Evolutionary conservation across 2,888 invertebrate species (phyloP).

Genomic region (Mactromeris polynyma): DNA sequence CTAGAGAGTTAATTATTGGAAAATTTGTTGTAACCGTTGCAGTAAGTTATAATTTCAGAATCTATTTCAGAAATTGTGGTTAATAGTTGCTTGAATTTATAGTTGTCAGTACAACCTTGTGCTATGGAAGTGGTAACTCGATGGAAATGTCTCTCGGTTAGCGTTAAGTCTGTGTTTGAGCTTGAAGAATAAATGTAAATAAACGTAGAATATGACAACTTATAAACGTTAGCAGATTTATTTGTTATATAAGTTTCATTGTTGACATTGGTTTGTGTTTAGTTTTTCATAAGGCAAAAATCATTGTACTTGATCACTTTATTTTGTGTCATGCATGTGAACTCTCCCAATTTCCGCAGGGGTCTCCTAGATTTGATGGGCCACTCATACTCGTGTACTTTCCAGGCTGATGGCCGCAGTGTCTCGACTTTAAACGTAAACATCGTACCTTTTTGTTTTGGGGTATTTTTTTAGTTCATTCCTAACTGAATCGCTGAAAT

Average conservation of each 20-base stretch:
- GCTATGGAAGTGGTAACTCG: background rate
- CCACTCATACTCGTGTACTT: no score
- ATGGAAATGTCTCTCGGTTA: background rate
- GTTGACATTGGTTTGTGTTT: background rate
- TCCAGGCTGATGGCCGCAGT: no score
- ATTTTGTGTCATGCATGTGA: no score
- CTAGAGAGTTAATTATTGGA: slow-evolving; percentile 1
- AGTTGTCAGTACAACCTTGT: background rate
- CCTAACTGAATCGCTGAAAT: no score
- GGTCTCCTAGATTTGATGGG: no score
- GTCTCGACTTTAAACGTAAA: no score
- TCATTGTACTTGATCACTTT: no score
- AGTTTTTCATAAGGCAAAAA: background rate
- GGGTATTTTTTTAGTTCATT: no score
- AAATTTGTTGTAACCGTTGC: background rate
- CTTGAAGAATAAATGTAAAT: background rate
- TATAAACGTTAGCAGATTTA: background rate
- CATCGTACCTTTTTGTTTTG: no score
- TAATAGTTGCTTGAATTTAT: background rate
- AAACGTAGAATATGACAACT: background rate
- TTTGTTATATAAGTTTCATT: background rate
- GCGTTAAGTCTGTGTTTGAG: background rate
- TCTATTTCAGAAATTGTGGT: background rate
- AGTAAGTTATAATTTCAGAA: slow-evolving; percentile 2
- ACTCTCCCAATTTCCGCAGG: no score